Percentiles rank a stretch among this genome's conserved stretches.
Conservation (phyloP, 2,888 invertebrate species). For the Lepeophtheirus nordmannii region DNA sequence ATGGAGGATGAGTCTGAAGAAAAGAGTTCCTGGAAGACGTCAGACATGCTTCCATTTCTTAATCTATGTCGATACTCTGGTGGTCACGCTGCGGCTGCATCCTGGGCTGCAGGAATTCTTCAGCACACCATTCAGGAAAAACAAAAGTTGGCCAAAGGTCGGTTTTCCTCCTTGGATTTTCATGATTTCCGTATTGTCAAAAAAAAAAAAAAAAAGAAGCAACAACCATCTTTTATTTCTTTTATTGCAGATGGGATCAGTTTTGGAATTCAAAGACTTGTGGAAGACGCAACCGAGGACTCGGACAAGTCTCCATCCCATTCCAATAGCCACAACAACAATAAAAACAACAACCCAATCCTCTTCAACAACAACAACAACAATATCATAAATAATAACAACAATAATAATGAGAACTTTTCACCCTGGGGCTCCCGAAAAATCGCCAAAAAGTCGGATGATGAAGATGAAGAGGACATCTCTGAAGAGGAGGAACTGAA, state of each 20-base stretch:
- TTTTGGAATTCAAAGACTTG: conserved; percentile 14
- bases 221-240: background rate
- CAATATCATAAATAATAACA: background rate
- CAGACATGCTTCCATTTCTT: conserved; percentile 17
- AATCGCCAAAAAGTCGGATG: conserved; percentile 5
- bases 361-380: background rate
- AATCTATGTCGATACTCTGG: conserved; percentile 15
- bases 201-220: no score
- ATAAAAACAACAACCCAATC: background rate
- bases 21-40: background rate
- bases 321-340: background rate
- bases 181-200: no score
- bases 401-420: background rate
- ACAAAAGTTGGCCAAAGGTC: conserved; percentile 6
- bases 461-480: conserved; percentile 13
- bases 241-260: background rate
- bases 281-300: background rate
- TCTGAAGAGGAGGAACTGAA: conserved; percentile 12
- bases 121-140: conserved; percentile 15
- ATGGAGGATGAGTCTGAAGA: background rate
- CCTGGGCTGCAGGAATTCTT: conserved; percentile 17
- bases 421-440: conserved; percentile 10
- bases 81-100: background rate
- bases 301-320: background rate
- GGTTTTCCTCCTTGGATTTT: background rate